Conservation (phyloP, 2,113 vertebrate genomes). For the Harpagus bidentatus region DNA sequence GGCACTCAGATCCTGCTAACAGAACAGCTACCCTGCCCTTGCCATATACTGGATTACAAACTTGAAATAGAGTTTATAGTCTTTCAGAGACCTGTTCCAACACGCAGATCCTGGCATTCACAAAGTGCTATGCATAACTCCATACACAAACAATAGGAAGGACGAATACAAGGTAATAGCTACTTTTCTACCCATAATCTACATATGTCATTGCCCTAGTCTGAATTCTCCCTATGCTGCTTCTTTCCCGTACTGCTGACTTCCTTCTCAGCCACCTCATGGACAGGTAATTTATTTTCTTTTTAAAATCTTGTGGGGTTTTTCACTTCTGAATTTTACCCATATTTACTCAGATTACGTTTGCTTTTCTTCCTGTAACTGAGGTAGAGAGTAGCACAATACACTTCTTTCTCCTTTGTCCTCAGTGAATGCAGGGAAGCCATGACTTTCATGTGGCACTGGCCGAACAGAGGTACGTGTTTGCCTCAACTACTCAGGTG, state of each 20-base stretch:
- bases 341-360: not conserved
- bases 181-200: not conserved
- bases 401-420: not conserved
- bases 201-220: not conserved
- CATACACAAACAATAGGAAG: not conserved
- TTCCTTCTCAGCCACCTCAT: not conserved
- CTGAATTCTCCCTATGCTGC: not conserved
- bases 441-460: not conserved
- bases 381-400: not conserved
- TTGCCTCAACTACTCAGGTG: not conserved
- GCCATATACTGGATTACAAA: not conserved
- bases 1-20: not conserved
- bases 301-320: not conserved
- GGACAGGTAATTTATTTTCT: not conserved
- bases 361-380: not conserved
- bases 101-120: not conserved
- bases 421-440: not conserved
- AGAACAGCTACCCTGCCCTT: not conserved
- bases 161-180: not conserved
- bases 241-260: not conserved
- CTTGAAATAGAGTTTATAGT: not conserved
- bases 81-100: not conserved
- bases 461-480: not conserved
- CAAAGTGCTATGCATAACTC: not conserved
- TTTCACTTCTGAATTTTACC: not conserved